Conservation (phyloP, 2,797 vertebrate genomes). For the Spatula clypeata region DNA sequence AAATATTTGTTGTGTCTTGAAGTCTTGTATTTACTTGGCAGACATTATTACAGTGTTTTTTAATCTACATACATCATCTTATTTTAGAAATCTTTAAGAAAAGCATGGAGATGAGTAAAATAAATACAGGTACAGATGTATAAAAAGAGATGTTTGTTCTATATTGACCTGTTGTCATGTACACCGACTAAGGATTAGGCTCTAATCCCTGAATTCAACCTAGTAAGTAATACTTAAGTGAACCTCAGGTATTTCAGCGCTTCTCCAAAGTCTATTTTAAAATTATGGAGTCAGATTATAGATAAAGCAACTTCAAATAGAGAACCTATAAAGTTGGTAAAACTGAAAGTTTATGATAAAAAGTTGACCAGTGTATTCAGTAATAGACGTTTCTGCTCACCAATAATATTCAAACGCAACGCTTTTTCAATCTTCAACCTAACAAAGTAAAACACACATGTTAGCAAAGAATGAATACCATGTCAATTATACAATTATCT, state of each 20-base stretch:
- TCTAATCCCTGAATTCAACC: background rate
- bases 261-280: background rate
- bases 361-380: background rate
- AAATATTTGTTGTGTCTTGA: background rate
- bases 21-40: background rate
- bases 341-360: background rate
- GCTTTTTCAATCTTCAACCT: conserved; percentile 92
- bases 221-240: background rate
- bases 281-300: background rate
- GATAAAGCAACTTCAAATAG: background rate
- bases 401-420: conserved; percentile 87
- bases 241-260: background rate
- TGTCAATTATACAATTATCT: background rate
- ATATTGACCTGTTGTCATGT: fast-evolving
- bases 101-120: background rate
- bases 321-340: background rate
- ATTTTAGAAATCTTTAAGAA: background rate
- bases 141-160: background rate
- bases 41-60: background rate
- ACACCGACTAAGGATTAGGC: background rate
- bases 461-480: conserved; percentile 35
- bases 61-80: background rate
- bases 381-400: conserved; percentile 81
- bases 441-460: background rate
- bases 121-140: background rate